Conservation (phyloP, 2,888 invertebrate genomes). For the Lissonota sp. region DNA sequence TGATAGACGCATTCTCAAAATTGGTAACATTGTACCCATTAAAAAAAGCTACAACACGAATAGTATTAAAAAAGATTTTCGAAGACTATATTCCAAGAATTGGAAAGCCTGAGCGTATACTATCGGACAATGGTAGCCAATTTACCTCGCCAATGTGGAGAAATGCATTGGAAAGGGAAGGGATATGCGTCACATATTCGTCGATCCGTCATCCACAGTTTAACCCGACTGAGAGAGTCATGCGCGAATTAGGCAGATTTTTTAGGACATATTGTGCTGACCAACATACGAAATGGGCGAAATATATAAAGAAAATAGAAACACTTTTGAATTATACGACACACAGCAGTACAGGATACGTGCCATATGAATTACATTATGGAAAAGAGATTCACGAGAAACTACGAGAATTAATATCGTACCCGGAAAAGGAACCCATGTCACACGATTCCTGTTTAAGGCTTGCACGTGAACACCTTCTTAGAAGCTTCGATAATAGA, state of each 20-base stretch:
- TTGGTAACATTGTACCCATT: conserved; percentile 12
- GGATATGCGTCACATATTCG: conserved; percentile 1
- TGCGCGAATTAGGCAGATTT: conserved; percentile 26
- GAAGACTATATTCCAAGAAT: not conserved
- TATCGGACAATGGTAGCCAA: conserved; percentile 29
- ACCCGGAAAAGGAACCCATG: not conserved
- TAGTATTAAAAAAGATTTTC: conserved; percentile 7
- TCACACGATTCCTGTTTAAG: too few species aligned
- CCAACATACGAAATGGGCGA: conserved; percentile 20
- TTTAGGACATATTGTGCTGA: conserved; percentile 26
- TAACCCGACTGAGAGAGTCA: conserved; percentile 27
- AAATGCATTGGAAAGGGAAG: not conserved
- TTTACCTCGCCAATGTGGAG: conserved; percentile 11
- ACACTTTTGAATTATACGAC: conserved; percentile 9
- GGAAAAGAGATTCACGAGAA: not conserved
- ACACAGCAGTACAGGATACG: conserved; percentile 10
- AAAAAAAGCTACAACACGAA: not conserved
- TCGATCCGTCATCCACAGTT: conserved; percentile 27
- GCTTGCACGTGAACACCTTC: not conserved
- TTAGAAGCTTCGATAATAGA: not conserved
- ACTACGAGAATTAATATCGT: not conserved
- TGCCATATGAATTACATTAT: not conserved
- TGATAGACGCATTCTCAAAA: conserved; percentile 20
- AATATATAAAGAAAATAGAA: conserved; percentile 11
- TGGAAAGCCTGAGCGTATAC: conserved; percentile 7